Evolutionary conservation across 2,113 vertebrate species (phyloP).

Genomic region (Neogobius melanostomus): DNA sequence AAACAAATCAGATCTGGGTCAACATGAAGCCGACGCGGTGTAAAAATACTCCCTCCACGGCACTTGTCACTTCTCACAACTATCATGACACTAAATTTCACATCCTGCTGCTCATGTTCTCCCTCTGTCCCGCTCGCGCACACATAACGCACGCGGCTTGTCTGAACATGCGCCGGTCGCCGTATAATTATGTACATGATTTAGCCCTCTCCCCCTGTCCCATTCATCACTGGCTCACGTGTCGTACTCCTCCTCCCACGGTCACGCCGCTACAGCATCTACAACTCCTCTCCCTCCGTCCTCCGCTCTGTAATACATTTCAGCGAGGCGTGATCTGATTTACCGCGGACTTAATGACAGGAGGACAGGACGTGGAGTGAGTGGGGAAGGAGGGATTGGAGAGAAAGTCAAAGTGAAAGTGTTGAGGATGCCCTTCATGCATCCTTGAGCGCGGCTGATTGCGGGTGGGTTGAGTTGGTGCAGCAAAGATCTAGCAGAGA

Average conservation of each 20-base stretch:
- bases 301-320: constrained; percentile 58
- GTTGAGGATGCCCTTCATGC: constrained; percentile 57
- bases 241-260: constrained; percentile 10
- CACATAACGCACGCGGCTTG: constrained; percentile 14
- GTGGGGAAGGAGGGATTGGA: constrained; percentile 26
- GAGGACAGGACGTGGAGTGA: not conserved
- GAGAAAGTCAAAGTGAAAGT: constrained; percentile 24
- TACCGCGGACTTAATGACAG: constrained; percentile 52
- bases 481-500: constrained; percentile 10
- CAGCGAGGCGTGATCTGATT: constrained; percentile 62
- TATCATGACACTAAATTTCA: not conserved
- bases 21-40: no score
- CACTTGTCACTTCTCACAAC: no score
- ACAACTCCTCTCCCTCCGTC: constrained; percentile 23
- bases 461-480: constrained; percentile 45
- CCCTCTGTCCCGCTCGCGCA: not conserved
- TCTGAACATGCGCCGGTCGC: constrained; percentile 18
- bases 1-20: no score
- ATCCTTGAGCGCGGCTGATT: constrained; percentile 46
- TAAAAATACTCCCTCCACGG: no score
- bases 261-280: constrained; percentile 24
- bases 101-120: not conserved
- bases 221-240: constrained; percentile 37
- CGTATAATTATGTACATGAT: constrained; percentile 30
- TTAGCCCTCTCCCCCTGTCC: constrained; percentile 38